These are phyloP conservation scores for Parnassius apollo DNA, from an alignment of 2,888 invertebrate genomes.

Conservation along the genomic window DNA sequence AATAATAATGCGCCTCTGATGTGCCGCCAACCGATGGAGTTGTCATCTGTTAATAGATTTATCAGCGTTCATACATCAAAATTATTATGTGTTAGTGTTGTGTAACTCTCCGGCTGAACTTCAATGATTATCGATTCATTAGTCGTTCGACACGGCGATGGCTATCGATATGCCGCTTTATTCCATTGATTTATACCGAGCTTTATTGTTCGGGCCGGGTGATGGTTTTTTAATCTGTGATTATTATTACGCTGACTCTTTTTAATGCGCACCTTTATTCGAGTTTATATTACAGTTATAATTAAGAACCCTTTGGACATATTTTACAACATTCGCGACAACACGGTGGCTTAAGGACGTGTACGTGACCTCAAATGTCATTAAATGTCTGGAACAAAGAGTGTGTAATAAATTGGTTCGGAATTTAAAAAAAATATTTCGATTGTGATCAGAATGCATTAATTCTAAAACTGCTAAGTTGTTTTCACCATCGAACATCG, in stretches of 20 bases:
- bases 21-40: constrained; percentile 55
- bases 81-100: constrained; percentile 53
- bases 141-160: constrained; percentile 46
- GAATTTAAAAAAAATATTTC: too few species aligned
- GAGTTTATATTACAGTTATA: background rate
- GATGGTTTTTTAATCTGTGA: constrained; percentile 7
- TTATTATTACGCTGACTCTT: background rate
- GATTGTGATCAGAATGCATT: too few species aligned
- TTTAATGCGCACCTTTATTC: too few species aligned
- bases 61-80: constrained; percentile 60
- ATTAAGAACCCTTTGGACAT: too few species aligned
- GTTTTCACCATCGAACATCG: too few species aligned
- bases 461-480: too few species aligned
- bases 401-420: too few species aligned
- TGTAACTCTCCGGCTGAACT: constrained; percentile 42
- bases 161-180: constrained; percentile 38
- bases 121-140: constrained; percentile 58
- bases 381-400: too few species aligned
- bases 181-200: constrained; percentile 24
- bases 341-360: too few species aligned
- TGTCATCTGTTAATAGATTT: constrained; percentile 73
- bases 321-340: too few species aligned
- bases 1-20: constrained; percentile 63
- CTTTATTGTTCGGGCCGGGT: constrained; percentile 5
- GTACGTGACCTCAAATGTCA: too few species aligned